phyloP scores from a whole-genome alignment of 2,797 vertebrate species.

The Danionella dracula region DNA sequence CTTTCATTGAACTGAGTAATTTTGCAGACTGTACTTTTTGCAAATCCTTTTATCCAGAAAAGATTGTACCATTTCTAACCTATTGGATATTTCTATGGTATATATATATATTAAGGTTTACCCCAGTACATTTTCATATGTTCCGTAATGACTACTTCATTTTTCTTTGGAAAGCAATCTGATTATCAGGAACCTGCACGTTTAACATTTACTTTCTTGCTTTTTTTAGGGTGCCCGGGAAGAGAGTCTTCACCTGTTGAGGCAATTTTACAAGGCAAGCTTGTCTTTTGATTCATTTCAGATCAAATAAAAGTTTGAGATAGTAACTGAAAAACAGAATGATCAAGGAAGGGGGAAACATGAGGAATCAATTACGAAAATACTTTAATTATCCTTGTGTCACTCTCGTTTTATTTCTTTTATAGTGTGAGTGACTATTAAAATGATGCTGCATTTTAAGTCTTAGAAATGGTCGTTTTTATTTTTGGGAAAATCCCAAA shows the following conservation, averaged over 20 bases:
- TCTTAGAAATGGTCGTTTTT: background rate
- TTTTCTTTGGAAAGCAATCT: background rate
- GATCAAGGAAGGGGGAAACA: no score
- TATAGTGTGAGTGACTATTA: background rate
- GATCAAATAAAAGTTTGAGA: background rate
- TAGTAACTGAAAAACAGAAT: no score
- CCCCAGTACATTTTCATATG: background rate
- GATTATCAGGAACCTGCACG: background rate
- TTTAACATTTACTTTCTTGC: background rate
- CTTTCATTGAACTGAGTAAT: no score
- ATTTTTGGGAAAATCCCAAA: constrained; percentile 19
- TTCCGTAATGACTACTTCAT: background rate
- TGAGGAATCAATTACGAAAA: no score
- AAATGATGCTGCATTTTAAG: background rate
- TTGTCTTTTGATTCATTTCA: background rate
- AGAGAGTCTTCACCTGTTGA: constrained; percentile 91
- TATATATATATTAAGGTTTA: background rate
- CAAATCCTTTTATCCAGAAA: background rate
- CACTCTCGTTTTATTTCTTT: constrained; percentile 1
- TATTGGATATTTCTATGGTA: background rate
- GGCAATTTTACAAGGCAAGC: constrained; percentile 89
- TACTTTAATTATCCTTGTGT: no score
- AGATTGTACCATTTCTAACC: background rate
- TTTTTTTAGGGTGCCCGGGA: constrained; percentile 86
- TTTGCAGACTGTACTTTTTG: no score